Percentiles rank a stretch among this genome's conserved stretches.
These are phyloP conservation scores for Thunnus maccoyii DNA, from an alignment of 2,113 vertebrate species.

Conservation along the genomic window DNA sequence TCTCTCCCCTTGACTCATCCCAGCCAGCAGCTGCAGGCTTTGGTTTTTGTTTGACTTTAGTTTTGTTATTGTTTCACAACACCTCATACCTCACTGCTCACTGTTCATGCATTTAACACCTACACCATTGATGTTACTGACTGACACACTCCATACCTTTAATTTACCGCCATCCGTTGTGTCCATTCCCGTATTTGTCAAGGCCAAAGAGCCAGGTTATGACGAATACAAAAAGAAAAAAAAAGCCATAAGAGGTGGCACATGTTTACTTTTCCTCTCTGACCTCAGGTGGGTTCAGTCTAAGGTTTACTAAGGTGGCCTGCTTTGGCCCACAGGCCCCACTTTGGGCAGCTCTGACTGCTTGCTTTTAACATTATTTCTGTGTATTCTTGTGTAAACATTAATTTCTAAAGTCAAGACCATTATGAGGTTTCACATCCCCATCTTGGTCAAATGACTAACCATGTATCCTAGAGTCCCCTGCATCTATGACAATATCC, in stretches of 20 bases:
- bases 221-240: too few relatives aligned
- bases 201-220: too few relatives aligned
- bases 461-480: constrained; percentile 15
- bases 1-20: too few relatives aligned
- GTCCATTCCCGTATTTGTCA: too few relatives aligned
- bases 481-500: constrained; percentile 17
- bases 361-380: constrained; percentile 16
- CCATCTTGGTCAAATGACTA: constrained; percentile 21
- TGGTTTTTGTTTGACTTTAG: too few relatives aligned
- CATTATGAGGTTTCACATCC: constrained; percentile 19
- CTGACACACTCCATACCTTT: too few relatives aligned
- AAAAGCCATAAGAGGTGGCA: background rate
- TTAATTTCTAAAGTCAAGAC: constrained; percentile 24
- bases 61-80: too few relatives aligned
- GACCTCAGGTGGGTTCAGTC: background rate
- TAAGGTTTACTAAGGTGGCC: background rate
- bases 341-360: background rate
- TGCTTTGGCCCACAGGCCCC: background rate
- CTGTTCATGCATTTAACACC: too few relatives aligned
- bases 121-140: too few relatives aligned
- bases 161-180: too few relatives aligned
- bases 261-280: background rate
- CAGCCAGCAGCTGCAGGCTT: too few relatives aligned
- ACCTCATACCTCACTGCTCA: too few relatives aligned
- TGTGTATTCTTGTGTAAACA: constrained; percentile 28